phyloP scores from a whole-genome alignment of 1,140 invertebrate genomes.

The Musca vetustissima region DNA sequence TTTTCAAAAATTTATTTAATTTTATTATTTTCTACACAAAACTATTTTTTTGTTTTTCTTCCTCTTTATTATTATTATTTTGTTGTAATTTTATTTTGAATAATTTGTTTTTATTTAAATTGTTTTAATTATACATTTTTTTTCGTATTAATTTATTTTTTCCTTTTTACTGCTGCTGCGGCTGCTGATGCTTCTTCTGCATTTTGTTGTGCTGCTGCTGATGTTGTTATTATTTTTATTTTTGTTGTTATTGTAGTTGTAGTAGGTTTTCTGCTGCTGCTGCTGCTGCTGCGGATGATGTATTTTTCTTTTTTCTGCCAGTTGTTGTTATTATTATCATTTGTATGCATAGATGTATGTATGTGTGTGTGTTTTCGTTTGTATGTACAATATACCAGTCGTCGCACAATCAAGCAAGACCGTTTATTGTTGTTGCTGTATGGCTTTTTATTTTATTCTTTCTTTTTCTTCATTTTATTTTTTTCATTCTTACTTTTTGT shows the following conservation, averaged over 20 bases:
- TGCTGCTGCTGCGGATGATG: no score
- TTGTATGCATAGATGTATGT: constrained; percentile 13
- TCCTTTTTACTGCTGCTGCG: constrained; percentile 11
- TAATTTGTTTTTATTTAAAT: constrained; percentile 25
- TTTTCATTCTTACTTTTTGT: constrained; percentile 5
- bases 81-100: constrained; percentile 7
- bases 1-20: constrained; percentile 27
- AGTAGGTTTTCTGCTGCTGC: constrained; percentile 1
- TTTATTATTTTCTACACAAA: constrained; percentile 28
- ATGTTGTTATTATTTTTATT: constrained; percentile 13
- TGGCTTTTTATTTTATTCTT: not conserved
- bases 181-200: constrained; percentile 1
- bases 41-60: not conserved
- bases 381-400: no score
- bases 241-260: constrained; percentile 20
- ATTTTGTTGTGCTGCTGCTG: constrained; percentile 9
- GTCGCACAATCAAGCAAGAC: no score
- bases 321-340: not conserved
- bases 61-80: constrained; percentile 13
- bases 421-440: not conserved
- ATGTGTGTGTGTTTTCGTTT: constrained; percentile 10
- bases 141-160: constrained; percentile 3
- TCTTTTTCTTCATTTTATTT: constrained; percentile 6
- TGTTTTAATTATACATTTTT: constrained; percentile 21
- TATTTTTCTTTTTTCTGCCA: constrained; percentile 16